A percentile compares a stretch with the other conserved stretches of the same genome.
phyloP scores from a whole-genome alignment of 1,140 invertebrate genomes.

The Zaprionus inermis region DNA sequence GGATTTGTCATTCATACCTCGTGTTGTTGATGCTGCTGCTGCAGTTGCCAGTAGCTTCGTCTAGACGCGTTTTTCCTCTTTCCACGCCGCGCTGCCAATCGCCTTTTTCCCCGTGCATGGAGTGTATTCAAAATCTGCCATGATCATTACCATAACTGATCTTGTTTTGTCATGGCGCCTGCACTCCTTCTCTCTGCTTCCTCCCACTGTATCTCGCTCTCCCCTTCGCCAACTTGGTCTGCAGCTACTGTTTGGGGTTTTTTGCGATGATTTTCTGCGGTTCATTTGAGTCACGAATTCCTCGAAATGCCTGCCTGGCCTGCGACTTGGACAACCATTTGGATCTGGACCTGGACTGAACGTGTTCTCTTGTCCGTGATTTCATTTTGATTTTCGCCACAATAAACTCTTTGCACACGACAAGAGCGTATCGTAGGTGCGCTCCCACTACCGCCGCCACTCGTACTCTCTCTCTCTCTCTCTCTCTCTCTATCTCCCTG shows the following conservation, averaged over 20 bases:
- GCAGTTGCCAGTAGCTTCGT: slow-evolving; percentile 5
- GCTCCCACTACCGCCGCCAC: slow-evolving; percentile 17
- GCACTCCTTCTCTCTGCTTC: background rate
- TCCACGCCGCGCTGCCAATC: slow-evolving; percentile 15
- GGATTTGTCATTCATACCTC: slow-evolving; percentile 27
- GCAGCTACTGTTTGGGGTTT: slow-evolving; percentile 50
- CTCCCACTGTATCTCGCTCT: background rate
- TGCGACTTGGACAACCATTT: slow-evolving; percentile 52
- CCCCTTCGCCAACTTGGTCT: slow-evolving; percentile 29
- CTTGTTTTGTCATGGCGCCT: slow-evolving; percentile 74
- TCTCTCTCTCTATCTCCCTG: background rate
- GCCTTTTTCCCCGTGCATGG: slow-evolving; percentile 35
- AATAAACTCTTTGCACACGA: slow-evolving; percentile 58
- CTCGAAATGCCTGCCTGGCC: slow-evolving; percentile 57
- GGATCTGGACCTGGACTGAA: slow-evolving; percentile 55
- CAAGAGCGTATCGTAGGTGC: slow-evolving; percentile 65
- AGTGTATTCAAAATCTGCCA: slow-evolving; percentile 62
- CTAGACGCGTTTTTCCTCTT: slow-evolving; percentile 4
- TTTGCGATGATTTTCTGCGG: slow-evolving; percentile 75
- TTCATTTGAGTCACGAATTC: slow-evolving; percentile 81
- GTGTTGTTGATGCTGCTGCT: background rate
- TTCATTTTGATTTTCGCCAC: slow-evolving; percentile 80
- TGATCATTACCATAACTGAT: slow-evolving; percentile 81
- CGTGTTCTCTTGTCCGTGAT: slow-evolving; percentile 81
- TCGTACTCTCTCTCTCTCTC: background rate